phyloP scores from a whole-genome alignment of 2,888 invertebrate species.

The Athalia circularis region DNA sequence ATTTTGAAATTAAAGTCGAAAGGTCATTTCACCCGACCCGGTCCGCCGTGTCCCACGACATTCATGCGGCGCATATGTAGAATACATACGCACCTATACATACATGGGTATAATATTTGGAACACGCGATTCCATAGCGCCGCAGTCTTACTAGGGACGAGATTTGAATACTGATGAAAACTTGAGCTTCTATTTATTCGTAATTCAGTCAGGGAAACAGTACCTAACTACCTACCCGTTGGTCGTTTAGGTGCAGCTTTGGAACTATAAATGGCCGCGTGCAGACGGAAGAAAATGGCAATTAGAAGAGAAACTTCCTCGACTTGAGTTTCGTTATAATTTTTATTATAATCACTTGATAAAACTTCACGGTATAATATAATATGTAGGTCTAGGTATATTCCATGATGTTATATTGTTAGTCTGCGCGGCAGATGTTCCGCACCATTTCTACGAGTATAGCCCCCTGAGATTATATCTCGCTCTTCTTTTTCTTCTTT shows the following conservation, averaged over 20 bases:
- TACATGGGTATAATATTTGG: slow-evolving; percentile 19
- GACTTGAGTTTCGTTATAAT: slow-evolving; percentile 9
- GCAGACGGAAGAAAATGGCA: not conserved
- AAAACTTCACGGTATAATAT: not conserved
- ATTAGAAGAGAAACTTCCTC: slow-evolving; percentile 15
- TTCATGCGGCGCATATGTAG: not conserved
- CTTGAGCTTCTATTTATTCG: slow-evolving; percentile 41
- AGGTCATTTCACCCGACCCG: slow-evolving; percentile 13
- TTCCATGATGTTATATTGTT: too few relatives aligned
- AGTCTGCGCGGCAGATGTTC: too few relatives aligned
- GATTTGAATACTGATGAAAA: slow-evolving; percentile 44
- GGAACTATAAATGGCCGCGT: not conserved
- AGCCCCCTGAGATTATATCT: not conserved
- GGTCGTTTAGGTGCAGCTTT: not conserved
- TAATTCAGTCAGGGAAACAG: slow-evolving; percentile 17
- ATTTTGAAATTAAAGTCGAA: slow-evolving; percentile 42
- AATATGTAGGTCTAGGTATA: too few relatives aligned
- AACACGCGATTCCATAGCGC: slow-evolving; percentile 39
- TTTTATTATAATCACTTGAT: not conserved
- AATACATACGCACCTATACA: not conserved
- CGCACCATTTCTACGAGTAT: too few relatives aligned
- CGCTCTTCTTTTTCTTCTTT: too few relatives aligned
- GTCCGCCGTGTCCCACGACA: not conserved
- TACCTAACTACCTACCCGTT: not conserved
- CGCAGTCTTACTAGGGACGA: not conserved